These are phyloP conservation scores for Pelodytes ibericus DNA, from an alignment of 2,797 vertebrate species.

Conservation along the genomic window DNA sequence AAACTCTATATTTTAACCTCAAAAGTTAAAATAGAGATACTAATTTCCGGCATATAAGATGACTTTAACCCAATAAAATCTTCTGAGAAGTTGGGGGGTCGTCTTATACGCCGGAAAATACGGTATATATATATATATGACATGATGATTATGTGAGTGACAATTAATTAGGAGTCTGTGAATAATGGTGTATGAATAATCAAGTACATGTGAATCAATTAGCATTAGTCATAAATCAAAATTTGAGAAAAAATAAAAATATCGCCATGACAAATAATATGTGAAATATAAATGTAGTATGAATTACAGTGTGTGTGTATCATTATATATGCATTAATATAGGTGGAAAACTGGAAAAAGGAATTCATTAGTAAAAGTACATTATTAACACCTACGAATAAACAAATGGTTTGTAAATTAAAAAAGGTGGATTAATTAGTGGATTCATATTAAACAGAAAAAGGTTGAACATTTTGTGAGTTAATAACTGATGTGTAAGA, in stretches of 20 bases:
- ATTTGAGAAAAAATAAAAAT: neutral
- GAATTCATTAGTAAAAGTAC: neutral
- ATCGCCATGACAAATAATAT: neutral
- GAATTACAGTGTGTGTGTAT: neutral
- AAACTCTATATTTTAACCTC: no score
- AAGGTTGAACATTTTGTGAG: no score
- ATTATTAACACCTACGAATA: neutral
- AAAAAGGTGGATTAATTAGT: neutral
- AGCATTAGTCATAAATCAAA: neutral
- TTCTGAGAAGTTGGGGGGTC: no score
- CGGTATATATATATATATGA: no score
- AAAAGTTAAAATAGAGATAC: no score
- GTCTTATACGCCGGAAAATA: no score
- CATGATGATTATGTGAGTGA: no score
- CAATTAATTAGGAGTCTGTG: neutral
- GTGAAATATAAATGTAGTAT: neutral
- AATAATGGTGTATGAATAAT: neutral
- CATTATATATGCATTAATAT: neutral
- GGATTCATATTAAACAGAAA: no score
- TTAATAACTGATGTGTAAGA: no score
- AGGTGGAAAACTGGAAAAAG: neutral
- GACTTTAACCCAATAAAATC: no score
- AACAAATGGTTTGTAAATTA: neutral
- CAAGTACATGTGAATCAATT: neutral
- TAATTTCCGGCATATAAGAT: no score